Conservation (phyloP, 2,113 vertebrate genomes). For the Silurus asotus region DNA sequence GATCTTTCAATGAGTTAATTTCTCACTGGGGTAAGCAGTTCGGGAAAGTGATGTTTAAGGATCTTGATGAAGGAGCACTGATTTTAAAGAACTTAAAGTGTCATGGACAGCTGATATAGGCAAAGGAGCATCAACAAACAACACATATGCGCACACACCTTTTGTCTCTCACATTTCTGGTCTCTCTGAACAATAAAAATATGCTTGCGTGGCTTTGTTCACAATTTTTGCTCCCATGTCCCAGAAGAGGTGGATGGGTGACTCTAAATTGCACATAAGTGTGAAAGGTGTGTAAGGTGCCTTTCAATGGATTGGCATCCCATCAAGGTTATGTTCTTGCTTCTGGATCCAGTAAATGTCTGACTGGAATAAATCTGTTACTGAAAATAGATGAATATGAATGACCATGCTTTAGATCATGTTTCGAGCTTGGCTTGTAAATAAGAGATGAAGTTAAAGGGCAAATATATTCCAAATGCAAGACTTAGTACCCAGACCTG, state of each 20-base stretch:
- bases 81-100: not conserved
- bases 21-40: not conserved
- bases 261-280: not conserved
- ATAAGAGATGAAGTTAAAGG: not conserved
- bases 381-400: not conserved
- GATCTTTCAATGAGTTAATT: constrained; percentile 10
- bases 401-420: not conserved
- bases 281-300: not conserved
- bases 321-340: not conserved
- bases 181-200: constrained; percentile 12
- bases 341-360: not conserved
- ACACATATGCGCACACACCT: not conserved
- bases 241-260: not conserved
- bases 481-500: not conserved
- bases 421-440: not conserved
- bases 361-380: not conserved
- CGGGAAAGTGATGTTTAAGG: not conserved
- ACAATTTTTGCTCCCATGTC: not conserved
- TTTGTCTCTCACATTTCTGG: constrained; percentile 15
- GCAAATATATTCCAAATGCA: not conserved
- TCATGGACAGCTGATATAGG: not conserved
- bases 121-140: constrained; percentile 25
- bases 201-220: not conserved
- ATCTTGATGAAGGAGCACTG: not conserved
- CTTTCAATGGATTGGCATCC: not conserved